These are phyloP conservation scores for Agonum fuliginosum DNA, from an alignment of 2,888 invertebrate genomes.

Conservation along the genomic window DNA sequence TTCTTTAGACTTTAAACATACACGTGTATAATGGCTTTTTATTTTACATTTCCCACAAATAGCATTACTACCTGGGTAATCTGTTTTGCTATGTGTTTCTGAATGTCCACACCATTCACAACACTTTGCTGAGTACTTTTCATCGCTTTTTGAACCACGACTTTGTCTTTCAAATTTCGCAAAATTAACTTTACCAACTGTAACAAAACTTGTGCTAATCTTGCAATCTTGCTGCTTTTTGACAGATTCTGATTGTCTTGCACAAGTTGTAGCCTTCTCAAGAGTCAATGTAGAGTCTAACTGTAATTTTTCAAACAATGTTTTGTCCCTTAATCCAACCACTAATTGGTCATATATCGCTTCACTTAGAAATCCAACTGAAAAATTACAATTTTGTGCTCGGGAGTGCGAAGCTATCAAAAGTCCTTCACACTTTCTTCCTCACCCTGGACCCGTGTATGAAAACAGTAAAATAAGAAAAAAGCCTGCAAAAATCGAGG, in stretches of 20 bases:
- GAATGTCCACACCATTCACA: conserved; percentile 33
- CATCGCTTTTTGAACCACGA: background rate
- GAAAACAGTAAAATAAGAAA: conserved; percentile 57
- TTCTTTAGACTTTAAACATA: background rate
- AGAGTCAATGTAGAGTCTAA: conserved; percentile 51
- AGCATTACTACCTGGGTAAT: conserved; percentile 52
- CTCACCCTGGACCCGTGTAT: conserved; percentile 51
- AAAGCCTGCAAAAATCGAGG: too few species aligned
- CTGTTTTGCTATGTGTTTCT: conserved; percentile 13
- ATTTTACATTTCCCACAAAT: conserved; percentile 48
- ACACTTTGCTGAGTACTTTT: background rate
- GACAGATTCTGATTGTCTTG: conserved; percentile 50
- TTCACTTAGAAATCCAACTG: conserved; percentile 45
- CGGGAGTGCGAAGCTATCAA: conserved; percentile 47
- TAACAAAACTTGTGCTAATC: too few species aligned
- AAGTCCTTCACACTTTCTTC: conserved; percentile 58
- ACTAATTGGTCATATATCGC: conserved; percentile 60
- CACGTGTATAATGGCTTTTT: conserved; percentile 39
- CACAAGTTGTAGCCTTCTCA: conserved; percentile 54
- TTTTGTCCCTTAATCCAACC: conserved; percentile 55
- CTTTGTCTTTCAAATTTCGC: background rate
- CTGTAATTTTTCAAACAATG: conserved; percentile 55
- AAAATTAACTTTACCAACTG: conserved; percentile 20
- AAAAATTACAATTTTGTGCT: conserved; percentile 56
- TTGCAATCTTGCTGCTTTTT: conserved; percentile 58